phyloP scores from a whole-genome alignment of 1,140 invertebrate genomes.

The Aphis gossypii region DNA sequence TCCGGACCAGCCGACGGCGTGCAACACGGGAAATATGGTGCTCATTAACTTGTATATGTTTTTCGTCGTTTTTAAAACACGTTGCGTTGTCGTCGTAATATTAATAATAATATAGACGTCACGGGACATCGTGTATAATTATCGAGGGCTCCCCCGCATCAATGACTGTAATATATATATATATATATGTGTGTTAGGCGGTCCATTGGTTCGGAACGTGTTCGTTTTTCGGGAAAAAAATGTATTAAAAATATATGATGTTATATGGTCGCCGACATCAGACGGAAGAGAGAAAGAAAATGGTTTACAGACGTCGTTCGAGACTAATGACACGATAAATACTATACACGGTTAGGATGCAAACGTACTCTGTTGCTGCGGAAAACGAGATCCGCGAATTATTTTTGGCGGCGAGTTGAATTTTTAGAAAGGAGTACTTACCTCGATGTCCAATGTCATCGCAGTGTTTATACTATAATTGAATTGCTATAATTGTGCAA shows the following conservation, averaged over 20 bases:
- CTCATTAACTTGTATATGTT: constrained; percentile 34
- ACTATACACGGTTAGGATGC: neutral
- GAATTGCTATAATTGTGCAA: neutral
- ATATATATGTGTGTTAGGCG: neutral
- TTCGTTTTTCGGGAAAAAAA: neutral
- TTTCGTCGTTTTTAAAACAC: neutral
- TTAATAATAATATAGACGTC: constrained; percentile 44
- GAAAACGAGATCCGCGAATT: neutral
- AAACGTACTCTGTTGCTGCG: neutral
- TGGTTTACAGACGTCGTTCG: neutral
- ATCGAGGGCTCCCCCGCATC: neutral
- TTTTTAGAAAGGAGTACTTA: neutral
- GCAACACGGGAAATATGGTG: constrained; percentile 34
- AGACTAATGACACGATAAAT: neutral
- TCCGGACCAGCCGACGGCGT: neutral
- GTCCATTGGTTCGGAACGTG: constrained; percentile 46
- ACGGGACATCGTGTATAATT: constrained; percentile 53
- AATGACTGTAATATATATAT: neutral
- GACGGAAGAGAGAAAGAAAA: neutral
- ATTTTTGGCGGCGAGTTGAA: neutral
- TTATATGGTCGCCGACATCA: neutral
- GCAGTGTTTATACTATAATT: neutral
- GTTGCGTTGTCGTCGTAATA: neutral
- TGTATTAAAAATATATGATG: neutral
- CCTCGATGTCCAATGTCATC: neutral